These are phyloP conservation scores for Prunella strophiata DNA, from an alignment of 2,797 vertebrate species.

Conservation along the genomic window DNA sequence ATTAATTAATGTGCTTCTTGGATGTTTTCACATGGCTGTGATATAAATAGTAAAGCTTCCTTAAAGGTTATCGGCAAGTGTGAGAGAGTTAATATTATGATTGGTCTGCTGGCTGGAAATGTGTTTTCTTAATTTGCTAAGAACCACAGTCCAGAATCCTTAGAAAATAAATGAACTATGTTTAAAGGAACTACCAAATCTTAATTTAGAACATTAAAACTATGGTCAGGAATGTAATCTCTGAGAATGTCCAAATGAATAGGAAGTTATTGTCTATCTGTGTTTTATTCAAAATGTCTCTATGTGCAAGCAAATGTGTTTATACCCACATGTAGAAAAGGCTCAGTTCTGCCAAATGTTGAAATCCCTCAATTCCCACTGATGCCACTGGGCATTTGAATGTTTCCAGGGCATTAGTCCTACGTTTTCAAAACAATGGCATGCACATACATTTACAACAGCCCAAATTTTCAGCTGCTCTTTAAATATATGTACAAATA, in stretches of 20 bases:
- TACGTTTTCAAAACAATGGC: not conserved
- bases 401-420: not conserved
- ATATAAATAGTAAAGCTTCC: slow-evolving; percentile 39
- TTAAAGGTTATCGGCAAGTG: slow-evolving; percentile 4
- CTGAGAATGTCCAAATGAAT: not conserved
- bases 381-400: not conserved
- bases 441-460: not conserved
- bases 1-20: slow-evolving; percentile 34
- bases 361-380: not conserved
- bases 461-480: not conserved
- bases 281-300: not conserved
- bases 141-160: not conserved
- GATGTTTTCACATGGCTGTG: not conserved
- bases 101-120: not conserved
- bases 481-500: not conserved
- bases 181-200: not conserved
- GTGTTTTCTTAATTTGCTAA: not conserved
- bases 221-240: not conserved
- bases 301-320: not conserved
- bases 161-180: not conserved
- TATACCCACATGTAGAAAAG: not conserved
- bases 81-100: slow-evolving; percentile 10
- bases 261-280: not conserved
- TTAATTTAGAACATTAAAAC: not conserved
- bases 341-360: not conserved